Evolutionary conservation across 2,888 invertebrate species (phyloP).

Genomic region (Cryptophagus acutangulus): DNA sequence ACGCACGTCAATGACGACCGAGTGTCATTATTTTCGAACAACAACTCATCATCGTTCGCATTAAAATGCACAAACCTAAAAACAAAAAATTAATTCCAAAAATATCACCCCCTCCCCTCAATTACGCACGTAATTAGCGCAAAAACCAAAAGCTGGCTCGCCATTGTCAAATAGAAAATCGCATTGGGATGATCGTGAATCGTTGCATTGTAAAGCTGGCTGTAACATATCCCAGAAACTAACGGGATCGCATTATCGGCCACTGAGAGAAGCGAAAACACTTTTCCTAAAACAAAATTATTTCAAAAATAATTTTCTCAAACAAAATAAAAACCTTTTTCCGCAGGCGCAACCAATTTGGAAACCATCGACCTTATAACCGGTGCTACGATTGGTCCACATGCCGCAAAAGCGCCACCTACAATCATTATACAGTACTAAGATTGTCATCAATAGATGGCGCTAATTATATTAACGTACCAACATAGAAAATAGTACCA

Average conservation of each 20-base stretch:
- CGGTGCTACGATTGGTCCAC: constrained; percentile 74
- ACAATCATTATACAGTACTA: constrained; percentile 19
- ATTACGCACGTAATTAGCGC: constrained; percentile 57
- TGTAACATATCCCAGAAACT: constrained; percentile 67
- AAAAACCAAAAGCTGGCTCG: constrained; percentile 64
- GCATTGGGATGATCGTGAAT: constrained; percentile 55
- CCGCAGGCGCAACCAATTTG: constrained; percentile 65
- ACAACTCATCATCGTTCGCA: constrained; percentile 20
- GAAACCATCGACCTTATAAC: constrained; percentile 78
- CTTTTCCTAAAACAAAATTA: constrained; percentile 55
- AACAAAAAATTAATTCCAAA: constrained; percentile 4
- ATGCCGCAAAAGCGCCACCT: constrained; percentile 70
- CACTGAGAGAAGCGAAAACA: constrained; percentile 71
- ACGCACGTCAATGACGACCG: too few relatives aligned
- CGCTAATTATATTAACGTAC: constrained; percentile 37
- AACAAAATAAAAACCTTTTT: constrained; percentile 55
- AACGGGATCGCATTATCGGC: constrained; percentile 77
- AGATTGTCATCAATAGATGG: too few relatives aligned
- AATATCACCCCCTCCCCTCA: background rate
- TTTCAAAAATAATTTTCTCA: background rate
- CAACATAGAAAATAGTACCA: constrained; percentile 59
- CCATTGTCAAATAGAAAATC: constrained; percentile 69
- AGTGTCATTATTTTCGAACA: constrained; percentile 26
- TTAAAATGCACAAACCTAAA: constrained; percentile 28
- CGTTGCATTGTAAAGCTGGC: constrained; percentile 67